Evolutionary conservation across 2,888 invertebrate species (phyloP).

Genomic region (Dicranocentrus wangi): DNA sequence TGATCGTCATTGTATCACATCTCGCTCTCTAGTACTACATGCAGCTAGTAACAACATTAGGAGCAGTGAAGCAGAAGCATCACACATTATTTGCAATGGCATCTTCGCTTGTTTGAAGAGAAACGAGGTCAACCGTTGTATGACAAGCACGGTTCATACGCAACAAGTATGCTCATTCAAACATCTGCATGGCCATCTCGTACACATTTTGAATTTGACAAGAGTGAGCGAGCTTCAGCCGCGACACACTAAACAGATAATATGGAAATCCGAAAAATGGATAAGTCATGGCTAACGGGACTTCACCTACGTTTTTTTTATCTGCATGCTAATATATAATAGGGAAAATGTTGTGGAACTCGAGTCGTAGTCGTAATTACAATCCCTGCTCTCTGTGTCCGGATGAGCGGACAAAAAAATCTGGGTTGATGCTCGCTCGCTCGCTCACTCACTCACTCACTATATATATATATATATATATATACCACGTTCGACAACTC

Average conservation of each 20-base stretch:
- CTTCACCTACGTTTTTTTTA: conserved; percentile 53
- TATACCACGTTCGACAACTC: no score
- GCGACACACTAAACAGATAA: conserved; percentile 54
- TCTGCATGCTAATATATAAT: conserved; percentile 29
- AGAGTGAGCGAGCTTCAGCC: conserved; percentile 16
- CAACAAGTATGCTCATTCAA: conserved; percentile 56
- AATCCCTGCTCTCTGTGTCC: conserved; percentile 23
- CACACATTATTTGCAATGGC: conserved; percentile 21
- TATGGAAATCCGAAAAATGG: conserved; percentile 67
- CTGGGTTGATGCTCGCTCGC: conserved; percentile 53
- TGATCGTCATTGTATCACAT: conserved; percentile 46
- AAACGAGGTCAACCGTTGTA: conserved; percentile 66
- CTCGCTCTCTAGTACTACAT: conserved; percentile 2
- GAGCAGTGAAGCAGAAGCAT: conserved; percentile 54
- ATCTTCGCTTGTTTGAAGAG: conserved; percentile 54
- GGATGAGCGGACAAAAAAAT: conserved; percentile 62
- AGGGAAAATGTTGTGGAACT: conserved; percentile 59
- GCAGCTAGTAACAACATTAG: conserved; percentile 32
- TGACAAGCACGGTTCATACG: conserved; percentile 61
- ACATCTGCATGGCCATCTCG: conserved; percentile 57
- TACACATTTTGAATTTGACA: conserved; percentile 52
- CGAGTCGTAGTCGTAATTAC: conserved; percentile 38
- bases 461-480: no score
- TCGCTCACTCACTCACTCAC: background rate
- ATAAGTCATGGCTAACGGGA: conserved; percentile 66